A percentile compares a stretch with the other conserved stretches of the same genome.
phyloP scores from a whole-genome alignment of 2,888 invertebrate genomes.

The Stictocephala bisonia region DNA sequence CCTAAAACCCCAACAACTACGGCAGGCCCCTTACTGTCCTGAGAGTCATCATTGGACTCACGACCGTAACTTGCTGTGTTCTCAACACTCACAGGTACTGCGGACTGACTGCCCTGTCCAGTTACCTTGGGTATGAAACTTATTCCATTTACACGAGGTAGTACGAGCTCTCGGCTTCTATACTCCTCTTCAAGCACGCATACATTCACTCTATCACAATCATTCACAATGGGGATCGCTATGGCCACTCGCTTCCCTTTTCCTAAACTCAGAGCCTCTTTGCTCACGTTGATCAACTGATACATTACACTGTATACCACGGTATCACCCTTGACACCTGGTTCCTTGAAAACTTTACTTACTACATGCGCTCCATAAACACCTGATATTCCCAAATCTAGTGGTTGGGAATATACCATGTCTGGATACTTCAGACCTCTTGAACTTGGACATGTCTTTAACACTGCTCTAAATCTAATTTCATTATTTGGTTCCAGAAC shows the following conservation, averaged over 20 bases:
- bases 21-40: neutral
- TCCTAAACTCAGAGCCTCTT: neutral
- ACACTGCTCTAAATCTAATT: neutral
- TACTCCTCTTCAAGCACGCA: neutral
- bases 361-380: neutral
- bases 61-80: no score
- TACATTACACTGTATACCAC: neutral
- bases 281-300: neutral
- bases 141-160: no score
- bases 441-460: neutral
- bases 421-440: neutral
- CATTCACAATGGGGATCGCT: neutral
- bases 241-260: constrained; percentile 26
- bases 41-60: neutral
- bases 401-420: neutral
- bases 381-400: neutral
- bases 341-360: constrained; percentile 22
- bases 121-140: no score
- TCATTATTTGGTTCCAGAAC: neutral
- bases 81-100: no score
- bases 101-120: no score
- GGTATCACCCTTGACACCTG: neutral
- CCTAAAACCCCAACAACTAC: neutral
- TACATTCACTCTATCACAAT: neutral
- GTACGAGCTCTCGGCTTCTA: neutral